These are phyloP conservation scores for Anhinga rufa DNA, from an alignment of 2,113 vertebrate species.

Conservation along the genomic window DNA sequence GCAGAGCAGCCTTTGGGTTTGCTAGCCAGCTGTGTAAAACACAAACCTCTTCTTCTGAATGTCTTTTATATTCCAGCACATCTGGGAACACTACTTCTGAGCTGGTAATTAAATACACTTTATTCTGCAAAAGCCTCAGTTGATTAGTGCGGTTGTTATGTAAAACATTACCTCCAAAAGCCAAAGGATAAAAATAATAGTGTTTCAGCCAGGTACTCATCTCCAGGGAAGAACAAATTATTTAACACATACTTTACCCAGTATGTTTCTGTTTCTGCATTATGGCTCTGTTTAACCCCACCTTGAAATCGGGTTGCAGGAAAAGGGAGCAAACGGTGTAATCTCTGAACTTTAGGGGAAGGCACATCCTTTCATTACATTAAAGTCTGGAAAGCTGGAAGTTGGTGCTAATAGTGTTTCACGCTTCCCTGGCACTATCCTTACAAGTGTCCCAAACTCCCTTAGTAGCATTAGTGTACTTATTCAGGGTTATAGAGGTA, in stretches of 20 bases:
- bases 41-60: neutral
- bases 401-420: neutral
- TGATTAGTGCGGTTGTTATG: neutral
- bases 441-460: neutral
- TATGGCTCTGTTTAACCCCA: neutral
- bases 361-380: neutral
- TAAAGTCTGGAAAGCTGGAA: neutral
- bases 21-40: neutral
- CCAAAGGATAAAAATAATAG: neutral
- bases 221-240: neutral
- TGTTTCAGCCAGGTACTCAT: neutral
- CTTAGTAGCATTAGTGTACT: fast-evolving
- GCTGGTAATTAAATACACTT: neutral
- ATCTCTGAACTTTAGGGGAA: neutral
- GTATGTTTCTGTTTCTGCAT: neutral
- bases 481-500: neutral
- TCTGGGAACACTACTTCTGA: neutral
- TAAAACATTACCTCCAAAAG: neutral
- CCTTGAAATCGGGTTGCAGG: no score
- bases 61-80: neutral
- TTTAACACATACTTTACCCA: neutral
- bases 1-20: neutral
- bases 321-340: neutral
- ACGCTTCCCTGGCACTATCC: neutral
- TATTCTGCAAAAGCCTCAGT: neutral